A percentile compares a stretch with the other conserved stretches of the same genome.
Evolutionary conservation across 2,113 vertebrate genomes (phyloP).

Genomic region (Tupaia tana): DNA sequence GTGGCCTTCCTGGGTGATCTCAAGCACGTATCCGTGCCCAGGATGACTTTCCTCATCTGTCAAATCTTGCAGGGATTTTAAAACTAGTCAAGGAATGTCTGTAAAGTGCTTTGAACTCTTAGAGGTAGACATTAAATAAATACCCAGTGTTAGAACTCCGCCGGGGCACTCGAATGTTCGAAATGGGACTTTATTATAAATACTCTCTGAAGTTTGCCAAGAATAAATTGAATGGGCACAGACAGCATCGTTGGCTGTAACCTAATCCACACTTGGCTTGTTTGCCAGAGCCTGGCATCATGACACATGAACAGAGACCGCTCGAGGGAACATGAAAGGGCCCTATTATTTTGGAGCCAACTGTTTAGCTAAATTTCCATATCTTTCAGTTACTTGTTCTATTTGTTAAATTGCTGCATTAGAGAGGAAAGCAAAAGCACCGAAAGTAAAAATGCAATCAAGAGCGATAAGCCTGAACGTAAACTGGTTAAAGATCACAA

Average conservation of each 20-base stretch:
- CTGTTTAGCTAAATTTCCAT: slow-evolving; percentile 58
- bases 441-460: not conserved
- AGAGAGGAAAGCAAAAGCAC: slow-evolving; percentile 4
- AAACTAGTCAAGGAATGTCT: slow-evolving; percentile 74
- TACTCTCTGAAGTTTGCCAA: slow-evolving; percentile 54
- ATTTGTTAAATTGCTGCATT: not conserved
- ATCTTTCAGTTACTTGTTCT: slow-evolving; percentile 64
- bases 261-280: slow-evolving; percentile 49
- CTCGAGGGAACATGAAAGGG: not conserved
- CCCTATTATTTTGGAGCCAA: slow-evolving; percentile 14
- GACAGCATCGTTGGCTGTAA: slow-evolving; percentile 60
- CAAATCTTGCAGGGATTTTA: slow-evolving; percentile 57
- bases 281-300: slow-evolving; percentile 71
- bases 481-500: not conserved
- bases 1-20: slow-evolving; percentile 68
- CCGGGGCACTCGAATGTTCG: slow-evolving; percentile 50
- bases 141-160: slow-evolving; percentile 67
- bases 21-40: not conserved
- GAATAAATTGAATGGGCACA: slow-evolving; percentile 70
- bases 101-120: slow-evolving; percentile 74
- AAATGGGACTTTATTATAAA: slow-evolving; percentile 65
- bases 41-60: slow-evolving; percentile 45
- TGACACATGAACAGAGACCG: not conserved
- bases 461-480: not conserved
- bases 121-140: slow-evolving; percentile 79